These are phyloP conservation scores for Polyommatus iphigenia DNA, from an alignment of 2,888 invertebrate genomes.

Conservation along the genomic window DNA sequence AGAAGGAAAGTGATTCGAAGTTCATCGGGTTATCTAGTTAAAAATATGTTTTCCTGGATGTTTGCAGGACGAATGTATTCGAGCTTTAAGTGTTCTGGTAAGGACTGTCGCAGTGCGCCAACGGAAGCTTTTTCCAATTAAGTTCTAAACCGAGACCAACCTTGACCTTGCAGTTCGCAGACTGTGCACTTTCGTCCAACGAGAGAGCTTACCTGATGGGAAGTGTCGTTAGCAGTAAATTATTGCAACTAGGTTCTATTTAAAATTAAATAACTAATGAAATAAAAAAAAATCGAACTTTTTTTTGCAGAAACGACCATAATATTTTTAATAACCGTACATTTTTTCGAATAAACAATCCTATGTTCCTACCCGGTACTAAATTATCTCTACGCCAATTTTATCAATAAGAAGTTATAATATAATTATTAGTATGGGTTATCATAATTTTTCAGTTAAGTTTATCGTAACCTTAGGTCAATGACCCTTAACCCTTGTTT, in stretches of 20 bases:
- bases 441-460: not conserved
- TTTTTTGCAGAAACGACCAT: not conserved
- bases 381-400: not conserved
- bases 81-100: not conserved
- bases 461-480: not conserved
- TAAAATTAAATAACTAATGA: not conserved
- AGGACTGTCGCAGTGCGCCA: slow-evolving; percentile 33
- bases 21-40: too few species aligned
- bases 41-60: not conserved
- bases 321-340: not conserved
- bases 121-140: slow-evolving; percentile 32
- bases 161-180: slow-evolving; percentile 28
- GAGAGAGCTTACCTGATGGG: not conserved
- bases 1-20: too few species aligned
- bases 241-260: not conserved
- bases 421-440: not conserved
- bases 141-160: slow-evolving; percentile 29
- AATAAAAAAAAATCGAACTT: not conserved
- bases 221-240: not conserved
- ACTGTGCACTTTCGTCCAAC: slow-evolving; percentile 20
- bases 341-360: not conserved
- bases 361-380: too few species aligned
- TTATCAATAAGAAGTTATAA: not conserved
- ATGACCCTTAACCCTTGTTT: slow-evolving; percentile 6
- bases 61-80: not conserved